phyloP scores from a whole-genome alignment of 1,140 invertebrate genomes.

The Psilanteris sp. region DNA sequence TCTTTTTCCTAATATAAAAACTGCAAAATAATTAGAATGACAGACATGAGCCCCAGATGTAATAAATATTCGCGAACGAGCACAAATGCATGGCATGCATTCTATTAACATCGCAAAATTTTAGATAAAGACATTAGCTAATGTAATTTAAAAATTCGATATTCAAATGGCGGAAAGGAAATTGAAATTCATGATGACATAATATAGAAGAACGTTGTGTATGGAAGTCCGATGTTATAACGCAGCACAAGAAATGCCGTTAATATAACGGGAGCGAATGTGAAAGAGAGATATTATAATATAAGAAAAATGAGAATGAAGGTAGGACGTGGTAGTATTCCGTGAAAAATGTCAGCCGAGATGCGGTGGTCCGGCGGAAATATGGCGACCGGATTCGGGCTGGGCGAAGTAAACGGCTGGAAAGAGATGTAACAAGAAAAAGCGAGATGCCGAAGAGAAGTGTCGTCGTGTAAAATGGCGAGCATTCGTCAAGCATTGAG shows the following conservation, averaged over 20 bases:
- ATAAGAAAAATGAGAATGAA: slow-evolving; percentile 59
- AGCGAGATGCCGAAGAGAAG: slow-evolving; percentile 19
- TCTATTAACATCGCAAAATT: slow-evolving; percentile 10
- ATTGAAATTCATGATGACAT: slow-evolving; percentile 58
- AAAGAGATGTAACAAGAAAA: slow-evolving; percentile 8
- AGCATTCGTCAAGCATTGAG: slow-evolving; percentile 74
- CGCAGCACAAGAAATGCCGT: slow-evolving; percentile 32
- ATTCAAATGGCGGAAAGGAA: slow-evolving; percentile 39
- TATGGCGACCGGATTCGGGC: slow-evolving; percentile 13
- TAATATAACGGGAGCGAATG: slow-evolving; percentile 45
- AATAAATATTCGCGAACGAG: background rate
- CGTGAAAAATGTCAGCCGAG: slow-evolving; percentile 67
- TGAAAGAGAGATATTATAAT: slow-evolving; percentile 62
- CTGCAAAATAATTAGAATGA: no score
- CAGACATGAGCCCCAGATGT: no score
- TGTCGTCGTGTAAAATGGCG: slow-evolving; percentile 68
- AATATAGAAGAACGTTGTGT: slow-evolving; percentile 38
- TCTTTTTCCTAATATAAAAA: no score
- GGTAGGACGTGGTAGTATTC: slow-evolving; percentile 35
- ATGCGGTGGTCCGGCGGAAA: slow-evolving; percentile 46
- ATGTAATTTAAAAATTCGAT: slow-evolving; percentile 33
- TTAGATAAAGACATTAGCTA: slow-evolving; percentile 31
- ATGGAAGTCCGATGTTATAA: slow-evolving; percentile 12
- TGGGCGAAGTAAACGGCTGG: background rate
- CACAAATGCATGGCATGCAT: background rate